Evolutionary conservation across 2,888 invertebrate species (phyloP).

Genomic region (Spisula subtruncata): DNA sequence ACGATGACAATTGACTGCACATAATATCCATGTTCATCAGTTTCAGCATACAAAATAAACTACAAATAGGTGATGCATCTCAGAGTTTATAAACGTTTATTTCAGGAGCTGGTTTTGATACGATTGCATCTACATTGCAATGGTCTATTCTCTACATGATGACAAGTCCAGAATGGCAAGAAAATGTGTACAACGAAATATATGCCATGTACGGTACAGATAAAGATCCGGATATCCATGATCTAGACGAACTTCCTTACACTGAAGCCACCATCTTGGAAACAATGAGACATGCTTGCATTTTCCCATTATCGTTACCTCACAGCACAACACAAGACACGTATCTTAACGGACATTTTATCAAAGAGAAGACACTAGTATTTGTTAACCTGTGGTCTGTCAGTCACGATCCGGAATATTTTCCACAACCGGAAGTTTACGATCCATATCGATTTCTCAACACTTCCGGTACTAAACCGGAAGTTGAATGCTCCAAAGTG

Average conservation of each 20-base stretch:
- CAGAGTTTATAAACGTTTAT: neutral
- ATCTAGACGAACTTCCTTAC: slow-evolving; percentile 77
- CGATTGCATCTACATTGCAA: slow-evolving; percentile 81
- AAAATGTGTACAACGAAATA: slow-evolving; percentile 81
- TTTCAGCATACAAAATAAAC: neutral
- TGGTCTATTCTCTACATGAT: slow-evolving; percentile 84
- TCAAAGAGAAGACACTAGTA: slow-evolving; percentile 80
- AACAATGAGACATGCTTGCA: slow-evolving; percentile 79
- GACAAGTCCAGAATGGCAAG: slow-evolving; percentile 79
- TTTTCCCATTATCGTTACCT: slow-evolving; percentile 84
- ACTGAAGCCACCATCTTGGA: slow-evolving; percentile 82
- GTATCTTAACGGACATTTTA: slow-evolving; percentile 69
- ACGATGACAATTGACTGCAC: too few species aligned
- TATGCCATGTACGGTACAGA: slow-evolving; percentile 72
- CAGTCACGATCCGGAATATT: slow-evolving; percentile 78
- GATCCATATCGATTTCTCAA: slow-evolving; percentile 80
- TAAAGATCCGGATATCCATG: slow-evolving; percentile 74
- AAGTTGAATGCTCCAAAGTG: slow-evolving; percentile 67
- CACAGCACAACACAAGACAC: slow-evolving; percentile 83
- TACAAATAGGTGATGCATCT: too few species aligned
- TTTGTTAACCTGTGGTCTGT: slow-evolving; percentile 84
- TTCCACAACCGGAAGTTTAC: slow-evolving; percentile 81
- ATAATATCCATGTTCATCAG: too few species aligned
- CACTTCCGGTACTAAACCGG: slow-evolving; percentile 51
- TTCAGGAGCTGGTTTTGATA: slow-evolving; percentile 84